Evolutionary conservation across 2,888 invertebrate genomes (phyloP), one percentile per base, ranked within the genome.

Genomic region (Leucoma salicis): DNA sequence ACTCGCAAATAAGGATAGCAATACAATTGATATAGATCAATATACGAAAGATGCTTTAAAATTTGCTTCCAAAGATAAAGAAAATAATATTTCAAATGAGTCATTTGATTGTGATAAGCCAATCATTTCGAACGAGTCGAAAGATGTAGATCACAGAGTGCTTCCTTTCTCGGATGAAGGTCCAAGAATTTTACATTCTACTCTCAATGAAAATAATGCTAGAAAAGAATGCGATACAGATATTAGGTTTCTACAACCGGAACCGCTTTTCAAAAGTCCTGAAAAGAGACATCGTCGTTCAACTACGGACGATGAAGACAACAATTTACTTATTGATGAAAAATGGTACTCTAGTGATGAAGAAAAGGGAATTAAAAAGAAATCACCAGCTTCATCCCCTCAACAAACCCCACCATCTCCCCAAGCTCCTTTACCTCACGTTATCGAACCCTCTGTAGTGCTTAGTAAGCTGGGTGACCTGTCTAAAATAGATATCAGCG

Each of bases 271-370:
- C 49, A 87, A 85, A 74, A 86, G 79, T 67, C 71, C 83, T 25
- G 85, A 84, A 54, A 88, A 87, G 63, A 70, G 82, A 53, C 77
- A 83, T 60, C 82, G 90, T 32, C 83, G 85, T 1, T 89, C 88
- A 16, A 90, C 90, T 35, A 92, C 90, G 39, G 91, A 91, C 39
- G 92, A 92, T 46, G 92, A 92, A 63, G 92, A 92, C 53, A 91
- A 91, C 42, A 91, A 91, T 71, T 76, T 91, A 54, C 76, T 87
- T 47, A 91, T 91, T 46, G 91, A 91, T 55, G 91, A 91, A 59
- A 93, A 94, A 77, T 95, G 95, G 94, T 96, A 95, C 70, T 95
- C 95, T 1, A 95, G 95, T 70, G 95, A 95, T 58, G 95, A 94
- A 58, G 94, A 93, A 62, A 95, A 94, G 46, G 70, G 74, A 15